Evolutionary conservation across 2,888 invertebrate species (phyloP).

Genomic region (Thymelicus acteon): DNA sequence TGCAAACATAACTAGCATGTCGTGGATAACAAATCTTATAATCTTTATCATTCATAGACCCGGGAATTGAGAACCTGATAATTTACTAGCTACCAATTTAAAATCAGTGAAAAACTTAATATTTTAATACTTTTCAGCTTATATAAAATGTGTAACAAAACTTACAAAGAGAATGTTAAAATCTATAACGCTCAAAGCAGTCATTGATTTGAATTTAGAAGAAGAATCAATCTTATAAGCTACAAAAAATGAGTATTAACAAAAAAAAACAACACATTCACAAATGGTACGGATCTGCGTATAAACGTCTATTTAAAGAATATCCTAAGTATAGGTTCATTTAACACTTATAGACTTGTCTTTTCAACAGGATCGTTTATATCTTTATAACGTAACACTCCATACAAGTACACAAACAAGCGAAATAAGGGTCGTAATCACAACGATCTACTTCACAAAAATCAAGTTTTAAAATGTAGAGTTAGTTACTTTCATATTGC

Average conservation of each 20-base stretch:
- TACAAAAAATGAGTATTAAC: slow-evolving; percentile 36
- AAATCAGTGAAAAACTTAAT: background rate
- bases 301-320: background rate
- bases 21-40: slow-evolving; percentile 30
- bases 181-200: background rate
- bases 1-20: slow-evolving; percentile 32
- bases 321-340: slow-evolving; percentile 2
- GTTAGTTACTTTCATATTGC: slow-evolving; percentile 3
- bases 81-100: slow-evolving; percentile 4
- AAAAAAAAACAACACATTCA: slow-evolving; percentile 23
- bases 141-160: slow-evolving; percentile 1
- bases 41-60: slow-evolving; percentile 9
- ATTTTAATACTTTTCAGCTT: background rate
- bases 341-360: slow-evolving; percentile 23
- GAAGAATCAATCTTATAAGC: slow-evolving; percentile 28
- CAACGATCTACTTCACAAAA: slow-evolving; percentile 15
- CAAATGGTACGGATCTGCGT: slow-evolving; percentile 7
- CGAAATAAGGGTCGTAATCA: slow-evolving; percentile 14
- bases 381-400: slow-evolving; percentile 9
- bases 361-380: slow-evolving; percentile 18
- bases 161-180: slow-evolving; percentile 2
- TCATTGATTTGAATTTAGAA: slow-evolving; percentile 5
- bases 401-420: slow-evolving; percentile 11
- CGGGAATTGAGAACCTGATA: background rate
- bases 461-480: slow-evolving; percentile 14